phyloP scores from a whole-genome alignment of 2,888 invertebrate species.

The Camptogramma bilineatum region DNA sequence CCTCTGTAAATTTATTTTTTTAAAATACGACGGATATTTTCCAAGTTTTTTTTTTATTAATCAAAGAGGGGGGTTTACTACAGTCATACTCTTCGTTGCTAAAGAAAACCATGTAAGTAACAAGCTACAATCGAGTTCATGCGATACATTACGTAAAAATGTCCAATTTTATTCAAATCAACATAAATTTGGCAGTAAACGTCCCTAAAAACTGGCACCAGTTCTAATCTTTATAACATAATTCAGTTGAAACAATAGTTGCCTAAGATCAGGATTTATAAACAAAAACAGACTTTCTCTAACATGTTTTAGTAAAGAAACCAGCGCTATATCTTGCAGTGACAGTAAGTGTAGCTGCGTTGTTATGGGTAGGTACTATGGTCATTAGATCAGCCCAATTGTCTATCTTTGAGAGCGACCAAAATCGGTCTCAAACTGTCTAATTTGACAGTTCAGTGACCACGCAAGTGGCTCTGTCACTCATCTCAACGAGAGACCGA shows the following conservation, averaged over 20 bases:
- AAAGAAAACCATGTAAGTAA: not conserved
- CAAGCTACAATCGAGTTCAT: not conserved
- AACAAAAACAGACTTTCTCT: not conserved
- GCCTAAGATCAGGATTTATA: not conserved
- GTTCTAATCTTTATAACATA: not conserved
- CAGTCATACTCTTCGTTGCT: slow-evolving; percentile 10
- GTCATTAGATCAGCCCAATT: too few relatives aligned
- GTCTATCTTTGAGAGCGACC: too few relatives aligned
- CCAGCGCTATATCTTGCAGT: not conserved
- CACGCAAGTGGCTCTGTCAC: too few relatives aligned
- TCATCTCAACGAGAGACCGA: too few relatives aligned
- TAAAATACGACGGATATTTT: slow-evolving; percentile 13
- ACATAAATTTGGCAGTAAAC: slow-evolving; percentile 7
- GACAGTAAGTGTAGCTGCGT: not conserved
- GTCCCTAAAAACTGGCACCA: not conserved
- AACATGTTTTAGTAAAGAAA: not conserved
- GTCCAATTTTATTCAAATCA: not conserved
- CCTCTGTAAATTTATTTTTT: slow-evolving; percentile 7
- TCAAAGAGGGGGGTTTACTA: not conserved
- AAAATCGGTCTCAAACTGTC: too few relatives aligned
- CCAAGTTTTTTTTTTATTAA: slow-evolving; percentile 1
- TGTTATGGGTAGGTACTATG: too few relatives aligned
- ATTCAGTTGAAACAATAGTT: not conserved
- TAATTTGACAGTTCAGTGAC: too few relatives aligned
- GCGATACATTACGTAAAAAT: not conserved